Evolutionary conservation across 2,797 vertebrate species (phyloP).

Genomic region (Nothura maculosa): DNA sequence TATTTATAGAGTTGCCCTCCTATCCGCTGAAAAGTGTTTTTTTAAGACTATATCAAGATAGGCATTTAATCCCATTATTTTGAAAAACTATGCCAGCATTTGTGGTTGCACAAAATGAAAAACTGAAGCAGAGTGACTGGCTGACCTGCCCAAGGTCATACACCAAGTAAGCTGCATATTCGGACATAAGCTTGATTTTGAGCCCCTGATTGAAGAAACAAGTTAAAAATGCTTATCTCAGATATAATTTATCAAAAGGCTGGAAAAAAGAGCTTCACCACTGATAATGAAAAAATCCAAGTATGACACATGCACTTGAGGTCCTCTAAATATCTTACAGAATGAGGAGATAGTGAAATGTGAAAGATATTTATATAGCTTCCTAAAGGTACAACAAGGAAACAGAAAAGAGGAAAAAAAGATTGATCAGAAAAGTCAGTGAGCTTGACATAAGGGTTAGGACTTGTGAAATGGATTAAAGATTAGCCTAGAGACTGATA

Average conservation of each 20-base stretch:
- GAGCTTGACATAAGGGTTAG: slow-evolving; percentile 38
- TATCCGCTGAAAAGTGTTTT: background rate
- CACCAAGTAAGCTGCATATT: background rate
- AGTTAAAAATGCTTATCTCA: background rate
- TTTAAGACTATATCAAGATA: background rate
- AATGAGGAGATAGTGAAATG: slow-evolving; percentile 24
- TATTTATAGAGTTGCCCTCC: background rate
- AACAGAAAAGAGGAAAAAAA: background rate
- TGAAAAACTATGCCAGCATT: background rate
- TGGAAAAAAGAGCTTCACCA: background rate
- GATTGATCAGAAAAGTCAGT: slow-evolving; percentile 29
- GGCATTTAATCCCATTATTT: background rate
- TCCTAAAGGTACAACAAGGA: background rate
- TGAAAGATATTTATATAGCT: slow-evolving; percentile 14
- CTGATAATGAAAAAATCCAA: background rate
- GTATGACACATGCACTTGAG: background rate
- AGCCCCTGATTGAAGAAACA: background rate
- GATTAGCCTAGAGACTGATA: slow-evolving; percentile 37
- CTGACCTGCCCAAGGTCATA: background rate
- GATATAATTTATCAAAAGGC: background rate
- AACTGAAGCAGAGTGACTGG: background rate
- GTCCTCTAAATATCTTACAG: slow-evolving; percentile 17
- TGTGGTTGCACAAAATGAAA: background rate
- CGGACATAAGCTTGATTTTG: background rate
- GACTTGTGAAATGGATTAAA: slow-evolving; percentile 56